Evolutionary conservation across 2,113 vertebrate genomes (phyloP).

Genomic region (Cynoglossus semilaevis): DNA sequence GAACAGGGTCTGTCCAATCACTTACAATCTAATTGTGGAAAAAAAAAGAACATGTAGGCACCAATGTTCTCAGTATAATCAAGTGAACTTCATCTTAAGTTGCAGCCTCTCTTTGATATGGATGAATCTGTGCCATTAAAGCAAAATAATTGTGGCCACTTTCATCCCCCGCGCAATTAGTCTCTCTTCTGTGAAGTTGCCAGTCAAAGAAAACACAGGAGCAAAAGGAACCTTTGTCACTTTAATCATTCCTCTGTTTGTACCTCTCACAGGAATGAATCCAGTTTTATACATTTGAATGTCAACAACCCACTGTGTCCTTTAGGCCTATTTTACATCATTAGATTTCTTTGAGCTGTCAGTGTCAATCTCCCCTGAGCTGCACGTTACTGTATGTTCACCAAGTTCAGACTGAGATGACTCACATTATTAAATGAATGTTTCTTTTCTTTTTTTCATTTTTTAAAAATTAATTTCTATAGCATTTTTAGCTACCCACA

Average conservation of each 20-base stretch:
- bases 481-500: no score
- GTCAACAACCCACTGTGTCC: slow-evolving; percentile 48
- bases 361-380: slow-evolving; percentile 12
- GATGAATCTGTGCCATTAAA: slow-evolving; percentile 61
- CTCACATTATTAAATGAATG: no score
- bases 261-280: slow-evolving; percentile 24
- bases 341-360: slow-evolving; percentile 30
- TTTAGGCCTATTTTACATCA: slow-evolving; percentile 39
- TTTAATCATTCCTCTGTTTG: slow-evolving; percentile 51
- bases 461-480: no score
- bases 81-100: slow-evolving; percentile 55
- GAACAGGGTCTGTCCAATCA: slow-evolving; percentile 3
- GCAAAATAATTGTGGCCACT: slow-evolving; percentile 69
- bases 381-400: neutral
- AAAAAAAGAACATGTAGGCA: slow-evolving; percentile 5
- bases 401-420: no score
- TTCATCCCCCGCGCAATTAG: slow-evolving; percentile 64
- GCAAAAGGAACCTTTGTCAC: slow-evolving; percentile 59
- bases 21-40: neutral
- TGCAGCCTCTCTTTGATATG: slow-evolving; percentile 59
- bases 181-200: slow-evolving; percentile 63
- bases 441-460: no score
- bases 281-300: slow-evolving; percentile 49
- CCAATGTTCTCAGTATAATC: slow-evolving; percentile 31
- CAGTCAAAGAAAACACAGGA: slow-evolving; percentile 56